phyloP scores from a whole-genome alignment of 2,888 invertebrate genomes.

The Anthrax anthrax region DNA sequence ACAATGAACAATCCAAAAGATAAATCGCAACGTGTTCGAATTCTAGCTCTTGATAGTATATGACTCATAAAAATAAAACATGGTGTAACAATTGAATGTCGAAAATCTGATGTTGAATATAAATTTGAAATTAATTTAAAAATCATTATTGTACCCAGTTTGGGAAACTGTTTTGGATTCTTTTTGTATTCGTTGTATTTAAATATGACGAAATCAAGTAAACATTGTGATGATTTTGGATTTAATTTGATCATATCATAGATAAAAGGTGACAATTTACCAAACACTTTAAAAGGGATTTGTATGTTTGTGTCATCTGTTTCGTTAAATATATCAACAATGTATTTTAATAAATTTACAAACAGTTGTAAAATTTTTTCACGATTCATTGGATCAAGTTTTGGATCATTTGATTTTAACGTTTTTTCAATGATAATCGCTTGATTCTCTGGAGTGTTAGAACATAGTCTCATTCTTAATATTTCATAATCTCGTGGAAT shows the following conservation, averaged over 20 bases:
- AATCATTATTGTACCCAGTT: slow-evolving; percentile 56
- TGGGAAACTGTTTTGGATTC: slow-evolving; percentile 45
- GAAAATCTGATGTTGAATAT: slow-evolving; percentile 82
- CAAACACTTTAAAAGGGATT: slow-evolving; percentile 44
- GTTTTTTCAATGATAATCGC: slow-evolving; percentile 60
- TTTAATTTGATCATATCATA: slow-evolving; percentile 59
- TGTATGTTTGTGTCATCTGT: slow-evolving; percentile 31
- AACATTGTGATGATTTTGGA: slow-evolving; percentile 48
- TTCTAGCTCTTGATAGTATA: slow-evolving; percentile 50
- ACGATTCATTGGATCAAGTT: slow-evolving; percentile 63
- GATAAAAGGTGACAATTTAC: slow-evolving; percentile 41
- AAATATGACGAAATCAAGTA: slow-evolving; percentile 56
- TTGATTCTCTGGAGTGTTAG: slow-evolving; percentile 49
- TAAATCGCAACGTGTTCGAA: slow-evolving; percentile 51
- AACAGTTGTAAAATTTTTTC: slow-evolving; percentile 59
- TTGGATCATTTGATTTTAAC: slow-evolving; percentile 77
- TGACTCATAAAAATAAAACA: slow-evolving; percentile 67
- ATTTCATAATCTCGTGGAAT: slow-evolving; percentile 49
- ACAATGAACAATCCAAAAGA: slow-evolving; percentile 63
- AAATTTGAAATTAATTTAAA: slow-evolving; percentile 65
- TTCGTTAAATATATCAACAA: slow-evolving; percentile 49
- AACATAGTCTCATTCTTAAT: slow-evolving; percentile 45
- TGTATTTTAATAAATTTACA: slow-evolving; percentile 59
- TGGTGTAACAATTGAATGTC: slow-evolving; percentile 83
- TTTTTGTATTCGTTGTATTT: slow-evolving; percentile 51